These are phyloP conservation scores for Xyliphius kryptos DNA, from an alignment of 2,113 vertebrate genomes.

Conservation along the genomic window DNA sequence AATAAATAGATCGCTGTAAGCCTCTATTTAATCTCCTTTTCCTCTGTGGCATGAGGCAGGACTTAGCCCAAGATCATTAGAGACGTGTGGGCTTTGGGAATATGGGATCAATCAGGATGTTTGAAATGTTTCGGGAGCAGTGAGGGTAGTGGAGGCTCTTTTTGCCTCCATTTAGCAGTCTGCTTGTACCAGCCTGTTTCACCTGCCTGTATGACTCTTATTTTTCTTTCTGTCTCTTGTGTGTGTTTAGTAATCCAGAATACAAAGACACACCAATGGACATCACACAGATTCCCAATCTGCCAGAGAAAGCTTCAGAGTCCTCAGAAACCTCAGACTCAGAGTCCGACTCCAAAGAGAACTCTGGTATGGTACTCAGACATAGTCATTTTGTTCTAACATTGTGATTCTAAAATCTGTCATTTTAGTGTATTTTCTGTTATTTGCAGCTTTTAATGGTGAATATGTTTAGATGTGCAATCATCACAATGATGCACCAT, in stretches of 20 bases:
- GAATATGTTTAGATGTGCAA: no score
- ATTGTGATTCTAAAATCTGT: no score
- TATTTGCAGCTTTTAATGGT: no score
- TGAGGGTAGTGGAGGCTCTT: conserved; percentile 21
- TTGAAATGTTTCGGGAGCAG: conserved; percentile 34
- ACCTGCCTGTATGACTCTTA: conserved; percentile 14
- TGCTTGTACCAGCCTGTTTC: conserved; percentile 20
- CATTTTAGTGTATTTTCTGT: no score
- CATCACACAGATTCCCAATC: conserved; percentile 89
- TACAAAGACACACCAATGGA: conserved; percentile 97
- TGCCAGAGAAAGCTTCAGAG: conserved; percentile 92
- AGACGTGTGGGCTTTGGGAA: conserved; percentile 41
- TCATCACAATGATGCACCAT: no score
- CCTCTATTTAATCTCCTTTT: conserved; percentile 44
- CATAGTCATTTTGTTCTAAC: no score
- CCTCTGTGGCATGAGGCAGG: conserved; percentile 27
- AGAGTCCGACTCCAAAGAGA: conserved; percentile 96
- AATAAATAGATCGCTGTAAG: conserved; percentile 44
- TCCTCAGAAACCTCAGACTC: conserved; percentile 95
- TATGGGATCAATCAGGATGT: conserved; percentile 44
- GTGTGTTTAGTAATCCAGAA: conserved; percentile 77
- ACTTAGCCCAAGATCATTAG: conserved; percentile 46
- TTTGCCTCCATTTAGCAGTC: conserved; percentile 9
- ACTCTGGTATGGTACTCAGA: conserved; percentile 76
- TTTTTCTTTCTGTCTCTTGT: conserved; percentile 23